Base-by-base conservation (phyloP, 2,797 vertebrate genomes). In the Phataginus tricuspis region DNA sequence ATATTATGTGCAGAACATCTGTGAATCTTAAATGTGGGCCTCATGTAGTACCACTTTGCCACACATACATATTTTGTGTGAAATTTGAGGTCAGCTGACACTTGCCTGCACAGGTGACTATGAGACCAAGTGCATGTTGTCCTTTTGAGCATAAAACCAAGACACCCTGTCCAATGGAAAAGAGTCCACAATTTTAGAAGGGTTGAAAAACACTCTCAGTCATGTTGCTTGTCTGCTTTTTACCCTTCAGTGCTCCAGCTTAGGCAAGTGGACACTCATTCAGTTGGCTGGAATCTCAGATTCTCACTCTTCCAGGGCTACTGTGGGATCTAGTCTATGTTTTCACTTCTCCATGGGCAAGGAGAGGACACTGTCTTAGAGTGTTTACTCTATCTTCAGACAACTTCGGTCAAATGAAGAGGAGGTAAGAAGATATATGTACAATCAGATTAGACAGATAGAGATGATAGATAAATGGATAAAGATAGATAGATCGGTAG, bases 91-190 rank as follows among this genome's bases (percentile, higher is more conserved):
- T 72, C 90, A 64, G 11, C 45, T 7, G 29, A 93, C 27, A 39
- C 5, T 85, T 51, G 55, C 57, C 51, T 95, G 95, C 27, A 7
- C 64, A 80, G 86, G 83, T 95, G 64, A 92, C 31, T 83, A n/a
- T 87, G 86, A 84, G n/a, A 49, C 61, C 95, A 95, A 91, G 97
- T 61, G 94, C 90, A 72, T 37, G 2, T 23, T 94, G 77, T 86
- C 85, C 51, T 97, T 90, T 59, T 39, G 42, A 90, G 25, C 13
- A 83, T 69, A 29, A 96, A 86, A 34, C 45, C 63, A 84, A 91
- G 49, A 85, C 12, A 25, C 15, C 7, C 5, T 90, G 94, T 77
- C 75, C 27, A 69, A 2, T 53, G 72, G 77, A 42, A 91, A 87
- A 68, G 19, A 80, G 55, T 83, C 66, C 64, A 63, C 31, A 31